Percentiles rank a stretch among this genome's conserved stretches.
Evolutionary conservation across 2,113 vertebrate genomes (phyloP).

Genomic region (Athene cunicularia): DNA sequence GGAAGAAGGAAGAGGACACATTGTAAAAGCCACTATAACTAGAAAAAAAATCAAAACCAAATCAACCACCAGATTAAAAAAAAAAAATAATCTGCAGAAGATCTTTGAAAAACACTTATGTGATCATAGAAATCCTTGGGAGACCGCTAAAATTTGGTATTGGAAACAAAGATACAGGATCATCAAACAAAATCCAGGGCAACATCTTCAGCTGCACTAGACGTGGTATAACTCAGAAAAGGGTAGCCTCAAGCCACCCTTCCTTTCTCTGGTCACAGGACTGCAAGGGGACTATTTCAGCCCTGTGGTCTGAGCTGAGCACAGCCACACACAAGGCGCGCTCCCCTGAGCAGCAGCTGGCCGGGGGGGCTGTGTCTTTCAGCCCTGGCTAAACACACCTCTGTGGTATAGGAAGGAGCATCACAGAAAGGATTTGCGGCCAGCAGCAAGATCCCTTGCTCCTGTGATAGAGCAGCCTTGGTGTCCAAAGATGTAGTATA

Average conservation of each 20-base stretch:
- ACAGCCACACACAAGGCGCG: accelerated
- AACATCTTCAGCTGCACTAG: neutral
- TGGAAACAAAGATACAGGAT: neutral
- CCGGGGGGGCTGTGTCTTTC: too few relatives aligned
- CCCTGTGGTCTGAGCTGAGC: neutral
- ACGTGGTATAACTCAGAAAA: neutral
- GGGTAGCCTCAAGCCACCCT: neutral
- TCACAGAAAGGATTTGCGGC: neutral
- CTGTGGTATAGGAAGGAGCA: neutral
- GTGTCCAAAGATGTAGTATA: neutral
- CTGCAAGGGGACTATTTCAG: neutral
- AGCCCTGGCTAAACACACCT: neutral
- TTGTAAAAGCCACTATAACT: neutral
- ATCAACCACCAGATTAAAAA: neutral
- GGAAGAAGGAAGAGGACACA: neutral
- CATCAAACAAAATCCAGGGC: neutral
- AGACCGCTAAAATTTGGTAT: neutral
- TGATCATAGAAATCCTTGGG: neutral
- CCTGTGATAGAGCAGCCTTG: neutral
- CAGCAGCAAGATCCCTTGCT: neutral
- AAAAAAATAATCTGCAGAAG: neutral
- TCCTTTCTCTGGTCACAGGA: neutral
- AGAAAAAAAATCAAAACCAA: neutral
- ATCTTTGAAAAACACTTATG: neutral
- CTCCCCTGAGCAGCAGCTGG: neutral